Base-by-base conservation (phyloP, 2,797 vertebrate species). In the Dryobates pubescens region DNA sequence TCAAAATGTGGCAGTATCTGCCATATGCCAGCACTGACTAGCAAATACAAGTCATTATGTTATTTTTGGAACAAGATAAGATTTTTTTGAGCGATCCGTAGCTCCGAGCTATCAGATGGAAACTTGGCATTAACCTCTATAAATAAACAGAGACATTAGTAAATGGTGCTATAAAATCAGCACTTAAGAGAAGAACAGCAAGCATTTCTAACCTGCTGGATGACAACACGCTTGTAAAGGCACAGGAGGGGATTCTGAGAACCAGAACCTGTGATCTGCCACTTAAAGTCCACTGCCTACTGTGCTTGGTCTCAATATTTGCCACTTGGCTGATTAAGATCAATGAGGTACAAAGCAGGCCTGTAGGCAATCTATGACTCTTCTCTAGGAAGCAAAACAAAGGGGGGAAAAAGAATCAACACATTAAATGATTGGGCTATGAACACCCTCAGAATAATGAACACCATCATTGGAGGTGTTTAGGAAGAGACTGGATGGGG, bases 31-130 rank as follows among this genome's bases (percentile, higher is more conserved):
- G 68, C n/a, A 49, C 17, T 59, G 71, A 49, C 11, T 32, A 82
- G 30, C 51, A 89, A 88, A 85, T 65, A 24, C 41, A 75, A 89
- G 67, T 63, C 78, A 53, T 82, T 93, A 2, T 81, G 72, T 89
- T 95, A 75, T 85, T 93, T 96, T 83, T 90, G 92, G 84, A 94
- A 89, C 59, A 70, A 90, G 88, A 78, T 90, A 91, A 87, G 72
- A 53, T 34, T 90, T 82, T 84, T 94, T 87, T 82, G 38, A 85
- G n/a, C 49, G 53, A 92, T 82, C 78, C 3, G 0, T 86, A 92
- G 72, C 65, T 90, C 56, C 53, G 49, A 75, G 82, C 76, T 93
- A 75, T 87, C 69, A 73, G 70, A 29, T 0, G 3, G 88, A 94
- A 96, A 94, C 47, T 72, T 92, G 84, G 76, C 84, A 89, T 87